These are phyloP conservation scores for Drosophila formosana DNA, from an alignment of 2,888 invertebrate genomes.

Conservation along the genomic window DNA sequence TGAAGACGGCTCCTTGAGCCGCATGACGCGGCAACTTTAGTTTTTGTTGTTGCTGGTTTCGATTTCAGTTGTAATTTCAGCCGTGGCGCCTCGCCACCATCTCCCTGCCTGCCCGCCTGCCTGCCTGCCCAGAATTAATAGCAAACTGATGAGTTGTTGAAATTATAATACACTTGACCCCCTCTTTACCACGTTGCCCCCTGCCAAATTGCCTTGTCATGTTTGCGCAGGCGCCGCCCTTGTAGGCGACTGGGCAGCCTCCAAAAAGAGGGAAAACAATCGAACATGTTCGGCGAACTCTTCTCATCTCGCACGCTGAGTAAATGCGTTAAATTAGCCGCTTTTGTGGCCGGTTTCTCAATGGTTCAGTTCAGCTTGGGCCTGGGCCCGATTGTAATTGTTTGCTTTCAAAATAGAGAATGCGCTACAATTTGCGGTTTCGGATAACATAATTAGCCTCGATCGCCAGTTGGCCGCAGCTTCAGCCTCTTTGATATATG, in stretches of 20 bases:
- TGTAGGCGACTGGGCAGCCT: neutral
- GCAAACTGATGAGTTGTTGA: constrained; percentile 81
- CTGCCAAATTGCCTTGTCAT: constrained; percentile 46
- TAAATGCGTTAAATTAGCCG: constrained; percentile 82
- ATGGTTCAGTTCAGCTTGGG: constrained; percentile 22
- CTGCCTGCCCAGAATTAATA: constrained; percentile 72
- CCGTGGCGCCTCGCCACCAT: constrained; percentile 61
- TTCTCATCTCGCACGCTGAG: constrained; percentile 41
- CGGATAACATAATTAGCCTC: constrained; percentile 47
- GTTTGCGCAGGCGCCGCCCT: constrained; percentile 59
- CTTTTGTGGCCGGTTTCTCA: constrained; percentile 65
- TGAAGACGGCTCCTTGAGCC: constrained; percentile 45
- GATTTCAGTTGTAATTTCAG: constrained; percentile 49
- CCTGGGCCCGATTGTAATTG: constrained; percentile 48
- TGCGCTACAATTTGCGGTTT: constrained; percentile 17
- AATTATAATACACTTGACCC: constrained; percentile 60
- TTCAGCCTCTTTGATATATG: neutral
- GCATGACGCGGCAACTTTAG: constrained; percentile 55
- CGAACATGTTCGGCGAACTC: constrained; percentile 27
- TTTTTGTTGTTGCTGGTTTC: constrained; percentile 33
- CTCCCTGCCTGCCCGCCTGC: neutral
- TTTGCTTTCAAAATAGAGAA: constrained; percentile 37
- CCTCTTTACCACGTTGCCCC: neutral
- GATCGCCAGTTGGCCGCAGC: constrained; percentile 24
- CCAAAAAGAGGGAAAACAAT: neutral